phyloP scores from a whole-genome alignment of 92 coral and sea anemone genomes.

The Porites evermanni region DNA sequence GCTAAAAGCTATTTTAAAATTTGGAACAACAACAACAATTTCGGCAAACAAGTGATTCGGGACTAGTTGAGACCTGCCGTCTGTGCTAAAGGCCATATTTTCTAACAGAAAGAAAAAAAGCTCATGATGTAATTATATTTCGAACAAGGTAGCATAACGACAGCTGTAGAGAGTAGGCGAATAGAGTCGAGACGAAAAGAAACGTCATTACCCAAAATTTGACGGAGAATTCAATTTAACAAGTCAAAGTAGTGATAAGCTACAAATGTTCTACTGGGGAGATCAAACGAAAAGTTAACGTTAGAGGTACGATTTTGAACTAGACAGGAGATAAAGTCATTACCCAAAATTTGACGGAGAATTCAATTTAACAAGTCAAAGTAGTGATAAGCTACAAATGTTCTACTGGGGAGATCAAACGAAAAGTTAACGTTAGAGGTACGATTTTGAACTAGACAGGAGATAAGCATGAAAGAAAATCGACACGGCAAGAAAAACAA shows the following conservation, averaged over 20 bases:
- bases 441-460: background rate
- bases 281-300: too few species aligned
- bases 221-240: background rate
- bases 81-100: background rate
- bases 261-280: background rate
- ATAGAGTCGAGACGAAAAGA: background rate
- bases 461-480: constrained; percentile 4
- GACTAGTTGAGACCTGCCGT: background rate
- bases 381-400: background rate
- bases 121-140: too few species aligned
- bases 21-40: background rate
- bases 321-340: background rate
- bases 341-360: background rate
- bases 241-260: background rate
- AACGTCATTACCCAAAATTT: background rate
- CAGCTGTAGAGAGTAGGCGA: too few species aligned
- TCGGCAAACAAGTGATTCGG: background rate
- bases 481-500: constrained; percentile 26
- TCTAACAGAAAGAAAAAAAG: background rate
- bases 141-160: too few species aligned
- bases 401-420: too few species aligned
- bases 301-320: background rate
- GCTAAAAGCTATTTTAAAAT: background rate
- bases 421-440: too few species aligned
- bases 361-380: background rate